phyloP scores from a whole-genome alignment of 2,888 invertebrate species.

The Cerceris rybyensis region DNA sequence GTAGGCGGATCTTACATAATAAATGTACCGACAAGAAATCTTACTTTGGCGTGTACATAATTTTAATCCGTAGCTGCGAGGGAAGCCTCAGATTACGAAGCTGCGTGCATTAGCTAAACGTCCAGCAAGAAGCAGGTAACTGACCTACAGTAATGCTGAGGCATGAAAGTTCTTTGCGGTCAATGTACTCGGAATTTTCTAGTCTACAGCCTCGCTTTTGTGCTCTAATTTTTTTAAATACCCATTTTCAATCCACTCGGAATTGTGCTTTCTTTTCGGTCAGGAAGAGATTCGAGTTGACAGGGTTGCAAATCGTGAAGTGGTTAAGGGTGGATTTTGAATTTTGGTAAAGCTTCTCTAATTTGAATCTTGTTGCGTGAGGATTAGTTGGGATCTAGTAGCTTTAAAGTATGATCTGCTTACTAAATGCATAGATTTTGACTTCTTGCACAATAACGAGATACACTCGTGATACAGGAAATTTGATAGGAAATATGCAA shows the following conservation, averaged over 20 bases:
- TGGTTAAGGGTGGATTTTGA: not conserved
- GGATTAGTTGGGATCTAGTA: no score
- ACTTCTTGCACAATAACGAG: no score
- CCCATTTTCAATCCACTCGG: conserved; percentile 4
- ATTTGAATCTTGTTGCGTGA: no score
- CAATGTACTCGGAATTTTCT: conserved; percentile 62
- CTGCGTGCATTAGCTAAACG: conserved; percentile 47
- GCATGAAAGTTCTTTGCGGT: conserved; percentile 59
- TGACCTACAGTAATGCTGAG: conserved; percentile 67
- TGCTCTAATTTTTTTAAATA: conserved; percentile 33
- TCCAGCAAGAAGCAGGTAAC: conserved; percentile 63
- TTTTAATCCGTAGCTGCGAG: conserved; percentile 29
- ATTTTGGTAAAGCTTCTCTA: no score
- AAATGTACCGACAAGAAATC: not conserved
- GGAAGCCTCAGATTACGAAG: conserved; percentile 50
- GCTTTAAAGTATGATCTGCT: no score
- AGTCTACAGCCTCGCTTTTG: conserved; percentile 43
- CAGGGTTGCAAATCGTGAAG: not conserved
- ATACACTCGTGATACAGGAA: no score
- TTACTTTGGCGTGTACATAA: conserved; percentile 11
- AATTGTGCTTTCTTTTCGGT: no score
- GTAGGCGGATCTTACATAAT: no score
- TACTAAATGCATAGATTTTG: no score
- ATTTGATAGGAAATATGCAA: no score
- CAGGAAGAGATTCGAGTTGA: not conserved